A percentile compares a stretch with the other conserved stretches of the same genome.
phyloP scores from a whole-genome alignment of 2,888 invertebrate genomes.

The Eueremaeus valkanovi region DNA sequence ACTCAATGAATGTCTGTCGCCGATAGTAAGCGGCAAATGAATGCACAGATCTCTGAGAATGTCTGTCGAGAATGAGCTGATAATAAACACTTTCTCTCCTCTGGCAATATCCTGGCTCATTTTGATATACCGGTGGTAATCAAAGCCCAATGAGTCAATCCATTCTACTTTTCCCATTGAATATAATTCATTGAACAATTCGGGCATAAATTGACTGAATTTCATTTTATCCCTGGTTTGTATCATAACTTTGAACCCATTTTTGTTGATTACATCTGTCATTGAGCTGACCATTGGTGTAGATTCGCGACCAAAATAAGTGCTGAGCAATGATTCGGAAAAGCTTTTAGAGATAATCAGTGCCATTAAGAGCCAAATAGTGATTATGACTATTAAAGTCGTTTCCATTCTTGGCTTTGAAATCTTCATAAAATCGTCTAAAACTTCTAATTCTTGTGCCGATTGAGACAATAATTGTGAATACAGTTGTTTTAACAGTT shows the following conservation, averaged over 20 bases:
- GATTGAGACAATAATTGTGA: neutral
- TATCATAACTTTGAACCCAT: neutral
- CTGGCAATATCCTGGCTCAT: neutral
- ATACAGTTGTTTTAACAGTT: neutral
- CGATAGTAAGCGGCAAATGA: neutral
- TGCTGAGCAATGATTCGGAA: neutral
- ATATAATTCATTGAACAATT: neutral
- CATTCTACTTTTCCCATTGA: neutral
- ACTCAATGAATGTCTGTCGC: neutral
- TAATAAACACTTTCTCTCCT: neutral
- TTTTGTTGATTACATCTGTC: neutral
- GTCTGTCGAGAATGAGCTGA: neutral
- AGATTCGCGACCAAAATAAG: neutral
- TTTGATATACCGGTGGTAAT: neutral
- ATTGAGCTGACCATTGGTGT: neutral
- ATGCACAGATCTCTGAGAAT: neutral
- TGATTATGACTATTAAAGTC: neutral
- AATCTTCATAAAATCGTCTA: neutral
- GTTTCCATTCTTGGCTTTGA: neutral
- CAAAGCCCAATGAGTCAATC: neutral
- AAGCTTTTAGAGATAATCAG: neutral
- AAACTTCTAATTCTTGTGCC: neutral
- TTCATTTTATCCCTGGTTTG: neutral
- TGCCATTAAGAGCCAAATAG: neutral
- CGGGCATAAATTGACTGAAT: neutral